These are phyloP conservation scores for Epinephelus moara DNA, from an alignment of 2,113 vertebrate genomes.

Conservation along the genomic window DNA sequence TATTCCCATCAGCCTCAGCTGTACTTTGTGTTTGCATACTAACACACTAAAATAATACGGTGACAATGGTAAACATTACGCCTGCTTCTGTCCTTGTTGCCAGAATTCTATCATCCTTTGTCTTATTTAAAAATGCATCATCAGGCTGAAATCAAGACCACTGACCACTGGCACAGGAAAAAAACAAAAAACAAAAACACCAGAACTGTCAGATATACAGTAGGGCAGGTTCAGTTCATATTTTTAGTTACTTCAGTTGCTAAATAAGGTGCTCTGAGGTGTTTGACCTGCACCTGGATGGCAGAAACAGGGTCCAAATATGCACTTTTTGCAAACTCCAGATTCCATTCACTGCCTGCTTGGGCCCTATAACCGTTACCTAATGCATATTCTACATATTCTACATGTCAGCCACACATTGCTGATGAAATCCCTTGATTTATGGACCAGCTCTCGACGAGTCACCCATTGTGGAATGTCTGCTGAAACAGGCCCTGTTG, in stretches of 20 bases:
- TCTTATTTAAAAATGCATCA: no score
- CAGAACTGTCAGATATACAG: not conserved
- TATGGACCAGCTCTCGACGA: conserved; percentile 75
- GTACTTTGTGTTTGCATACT: no score
- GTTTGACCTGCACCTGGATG: conserved; percentile 24
- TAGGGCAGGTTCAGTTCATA: not conserved
- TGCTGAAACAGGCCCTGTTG: conserved; percentile 70
- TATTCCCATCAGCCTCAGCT: no score
- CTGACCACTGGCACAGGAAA: no score
- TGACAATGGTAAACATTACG: no score
- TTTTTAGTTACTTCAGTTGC: not conserved
- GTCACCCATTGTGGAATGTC: conserved; percentile 79
- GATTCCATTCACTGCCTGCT: conserved; percentile 47
- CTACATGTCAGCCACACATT: conserved; percentile 72
- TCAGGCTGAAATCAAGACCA: no score
- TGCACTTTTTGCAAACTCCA: conserved; percentile 22
- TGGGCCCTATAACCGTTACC: conserved; percentile 62
- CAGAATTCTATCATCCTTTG: no score
- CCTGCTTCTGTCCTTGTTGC: no score
- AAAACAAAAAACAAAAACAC: not conserved
- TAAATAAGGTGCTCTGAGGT: not conserved
- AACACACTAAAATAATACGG: no score
- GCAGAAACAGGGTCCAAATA: conserved; percentile 40
- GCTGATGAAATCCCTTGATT: conserved; percentile 84
- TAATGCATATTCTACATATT: conserved; percentile 78